Evolutionary conservation across 2,888 invertebrate species (phyloP), one percentile per base, ranked within the genome.

Genomic region (Buathra laborator): DNA sequence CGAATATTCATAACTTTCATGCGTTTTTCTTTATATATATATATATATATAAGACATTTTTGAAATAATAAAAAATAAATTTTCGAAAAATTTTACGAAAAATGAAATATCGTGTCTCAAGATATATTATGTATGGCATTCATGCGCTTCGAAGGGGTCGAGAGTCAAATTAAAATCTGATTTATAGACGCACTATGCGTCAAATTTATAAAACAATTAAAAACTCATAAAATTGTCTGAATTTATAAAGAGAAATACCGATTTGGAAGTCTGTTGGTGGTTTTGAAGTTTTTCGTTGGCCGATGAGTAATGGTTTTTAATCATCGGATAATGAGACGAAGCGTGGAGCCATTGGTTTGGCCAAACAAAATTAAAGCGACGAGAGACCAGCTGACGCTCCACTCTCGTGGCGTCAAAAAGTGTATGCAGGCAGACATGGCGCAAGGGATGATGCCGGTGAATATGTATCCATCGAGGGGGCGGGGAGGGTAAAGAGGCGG

Each of bases 301-400:
- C 86, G 87, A 87, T 87, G 87, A 87, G 83, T 87, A 85, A 87
- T 87, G 85, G 86, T 87, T 87, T 87, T 87, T 87, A 87, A 87
- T 87, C 83, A 87, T 87, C 85, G 86, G 83, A 86, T 87, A 87
- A 87, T 87, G 86, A 87, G 86, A 78, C 80, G 85, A 84, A 83
- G 86, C 84, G 80, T 46, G 76, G 66, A 79, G 75, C 81, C 81
- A 79, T 79, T 75, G 82, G 87, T 87, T 87, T 86, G 76, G 77
- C 81, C 81, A 87, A 86, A 87, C 86, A 87, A 87, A 87, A 87
- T 87, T 87, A 87, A 87, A 87, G 83, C 83, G 78, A 71, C 71
- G 83, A 81, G 81, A 72, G 80, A 64, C 43, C 87, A 87, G 86
- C 87, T 87, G 87, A 86, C 87, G 87, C 85, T 67, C 62, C 64